Evolutionary conservation across 1,140 invertebrate genomes (phyloP).

Genomic region (Ips typographus): DNA sequence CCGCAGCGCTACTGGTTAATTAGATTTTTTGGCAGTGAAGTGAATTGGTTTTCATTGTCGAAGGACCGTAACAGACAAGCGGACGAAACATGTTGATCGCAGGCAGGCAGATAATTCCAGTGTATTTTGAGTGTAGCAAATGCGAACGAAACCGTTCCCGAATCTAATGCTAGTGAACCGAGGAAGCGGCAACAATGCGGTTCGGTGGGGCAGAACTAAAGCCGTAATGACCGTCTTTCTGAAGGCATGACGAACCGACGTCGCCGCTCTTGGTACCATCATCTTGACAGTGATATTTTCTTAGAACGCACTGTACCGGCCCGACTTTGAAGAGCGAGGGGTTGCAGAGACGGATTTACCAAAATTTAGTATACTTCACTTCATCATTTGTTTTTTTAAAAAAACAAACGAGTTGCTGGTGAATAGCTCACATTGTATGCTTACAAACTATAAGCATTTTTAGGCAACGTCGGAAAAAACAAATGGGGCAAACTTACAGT

Average conservation of each 20-base stretch:
- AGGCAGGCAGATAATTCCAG: neutral
- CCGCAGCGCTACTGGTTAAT: neutral
- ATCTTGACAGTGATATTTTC: constrained; percentile 34
- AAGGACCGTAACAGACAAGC: neutral
- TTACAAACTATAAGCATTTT: no score
- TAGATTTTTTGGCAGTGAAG: neutral
- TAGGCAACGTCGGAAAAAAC: no score
- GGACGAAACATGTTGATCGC: neutral
- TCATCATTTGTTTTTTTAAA: no score
- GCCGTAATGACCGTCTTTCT: constrained; percentile 36
- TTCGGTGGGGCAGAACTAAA: constrained; percentile 34
- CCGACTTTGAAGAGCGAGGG: neutral
- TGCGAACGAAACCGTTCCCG: neutral
- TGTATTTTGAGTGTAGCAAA: no score
- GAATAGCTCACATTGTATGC: no score
- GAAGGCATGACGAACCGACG: constrained; percentile 21
- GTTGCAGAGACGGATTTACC: neutral
- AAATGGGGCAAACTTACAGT: no score
- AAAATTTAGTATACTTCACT: no score
- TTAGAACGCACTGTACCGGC: constrained; percentile 27
- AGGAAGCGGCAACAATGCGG: constrained; percentile 14
- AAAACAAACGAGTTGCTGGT: no score
- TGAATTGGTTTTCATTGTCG: neutral
- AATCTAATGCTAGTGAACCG: neutral
- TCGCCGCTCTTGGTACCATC: constrained; percentile 23